Evolutionary conservation across 2,888 invertebrate genomes (phyloP), one percentile per base, ranked within the genome.

Genomic region (Thecophora atra): DNA sequence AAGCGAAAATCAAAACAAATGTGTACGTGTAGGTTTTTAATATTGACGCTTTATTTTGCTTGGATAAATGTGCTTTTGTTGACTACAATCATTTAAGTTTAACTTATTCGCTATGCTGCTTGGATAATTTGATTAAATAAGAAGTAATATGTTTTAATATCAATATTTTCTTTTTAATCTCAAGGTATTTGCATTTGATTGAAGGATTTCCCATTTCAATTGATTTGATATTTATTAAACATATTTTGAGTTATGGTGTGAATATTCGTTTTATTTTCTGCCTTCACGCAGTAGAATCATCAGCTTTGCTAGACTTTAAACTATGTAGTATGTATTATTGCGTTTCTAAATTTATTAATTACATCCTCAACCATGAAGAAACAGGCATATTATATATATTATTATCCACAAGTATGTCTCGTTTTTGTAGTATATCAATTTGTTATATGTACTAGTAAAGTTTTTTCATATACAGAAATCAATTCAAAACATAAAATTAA

Each of bases 1-100:
- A n/a, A n/a, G n/a, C n/a, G n/a, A n/a, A n/a, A n/a, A n/a, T n/a
- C n/a, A n/a, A n/a, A n/a, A n/a, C n/a, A n/a, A n/a, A n/a, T n/a
- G n/a, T n/a, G n/a, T n/a, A n/a, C 2, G 0, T 37, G 1, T 37
- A 37, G 2, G n/a, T 37, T 37, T 11, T 37, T 37, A 37, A 37
- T 30, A 37, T 37, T 37, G 54, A 24, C 42, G 60, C 19, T 42
- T 56, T 30, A 37, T 11, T 24, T 70, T 73, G 15, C 28, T 70
- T 66, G 24, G 26, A 19, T 47, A 70, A 47, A 19, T 60, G 26
- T 72, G 52, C 21, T 63, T 64, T 70, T 56, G 44, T 68, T 63
- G 54, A 72, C 72, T 65, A 73, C 69, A 71, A 71, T 63, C 37
- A 65, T 65, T 44, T 64, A 70, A 71, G 65, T 71, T 21, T 56